Evolutionary conservation across 2,888 invertebrate species (phyloP).

Genomic region (Drosophila nigricruria): DNA sequence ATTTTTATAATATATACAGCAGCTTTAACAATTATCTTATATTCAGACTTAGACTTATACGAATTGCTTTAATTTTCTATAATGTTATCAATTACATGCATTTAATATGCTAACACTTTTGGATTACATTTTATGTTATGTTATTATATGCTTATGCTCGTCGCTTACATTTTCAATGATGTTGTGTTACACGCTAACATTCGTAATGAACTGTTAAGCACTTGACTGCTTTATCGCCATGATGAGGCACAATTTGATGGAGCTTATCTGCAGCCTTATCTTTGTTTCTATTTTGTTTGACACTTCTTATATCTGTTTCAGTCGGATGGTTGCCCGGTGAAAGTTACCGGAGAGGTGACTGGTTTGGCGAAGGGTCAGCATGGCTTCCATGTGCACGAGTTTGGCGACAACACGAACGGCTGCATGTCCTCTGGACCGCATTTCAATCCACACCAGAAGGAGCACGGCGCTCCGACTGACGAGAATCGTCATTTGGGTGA

Average conservation of each 20-base stretch:
- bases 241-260: constrained; percentile 23
- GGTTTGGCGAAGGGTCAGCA: constrained; percentile 91
- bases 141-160: neutral
- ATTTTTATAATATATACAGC: too few species aligned
- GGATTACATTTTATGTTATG: neutral
- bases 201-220: neutral
- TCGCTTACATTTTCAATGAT: neutral
- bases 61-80: neutral
- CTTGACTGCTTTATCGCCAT: constrained; percentile 2
- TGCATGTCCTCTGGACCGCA: constrained; percentile 98
- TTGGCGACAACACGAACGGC: constrained; percentile 97
- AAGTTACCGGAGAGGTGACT: constrained; percentile 92
- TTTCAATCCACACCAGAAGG: constrained; percentile 93
- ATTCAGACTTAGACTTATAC: neutral
- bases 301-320: constrained; percentile 34
- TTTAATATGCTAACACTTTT: neutral
- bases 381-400: constrained; percentile 96
- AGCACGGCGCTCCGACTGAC: constrained; percentile 93
- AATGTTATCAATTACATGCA: neutral
- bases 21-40: neutral
- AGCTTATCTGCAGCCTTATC: constrained; percentile 42
- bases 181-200: neutral
- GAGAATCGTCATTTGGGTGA: constrained; percentile 94
- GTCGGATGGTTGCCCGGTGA: constrained; percentile 89
- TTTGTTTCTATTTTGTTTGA: constrained; percentile 7